Evolutionary conservation across 2,113 vertebrate species (phyloP).

Genomic region (Hyperopisus bebe): DNA sequence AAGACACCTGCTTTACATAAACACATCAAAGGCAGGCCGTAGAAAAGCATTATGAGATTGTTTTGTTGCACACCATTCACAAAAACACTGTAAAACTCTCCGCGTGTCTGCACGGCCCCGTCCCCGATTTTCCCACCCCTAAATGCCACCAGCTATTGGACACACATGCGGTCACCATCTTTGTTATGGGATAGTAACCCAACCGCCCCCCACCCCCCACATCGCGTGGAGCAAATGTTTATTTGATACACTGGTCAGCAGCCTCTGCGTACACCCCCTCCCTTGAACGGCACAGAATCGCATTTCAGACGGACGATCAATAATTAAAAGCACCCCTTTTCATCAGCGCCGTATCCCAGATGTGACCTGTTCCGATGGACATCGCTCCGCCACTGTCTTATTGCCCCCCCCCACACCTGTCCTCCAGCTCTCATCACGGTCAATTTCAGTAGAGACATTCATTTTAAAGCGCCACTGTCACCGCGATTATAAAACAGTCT

Average conservation of each 20-base stretch:
- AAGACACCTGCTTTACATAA: not conserved
- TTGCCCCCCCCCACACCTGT: not conserved
- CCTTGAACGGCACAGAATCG: conserved; percentile 30
- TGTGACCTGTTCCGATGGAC: conserved; percentile 44
- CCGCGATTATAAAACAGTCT: conserved; percentile 36
- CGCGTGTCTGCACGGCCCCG: not conserved
- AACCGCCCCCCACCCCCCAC: not conserved
- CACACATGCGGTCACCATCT: not conserved
- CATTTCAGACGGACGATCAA: conserved; percentile 61
- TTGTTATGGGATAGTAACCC: not conserved
- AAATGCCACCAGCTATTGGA: not conserved
- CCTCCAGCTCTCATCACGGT: conserved; percentile 21
- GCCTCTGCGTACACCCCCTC: not conserved
- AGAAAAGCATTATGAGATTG: not conserved
- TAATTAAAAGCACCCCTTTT: conserved; percentile 58
- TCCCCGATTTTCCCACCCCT: not conserved
- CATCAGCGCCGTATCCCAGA: conserved; percentile 53
- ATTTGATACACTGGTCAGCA: conserved; percentile 4
- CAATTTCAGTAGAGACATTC: conserved; percentile 52
- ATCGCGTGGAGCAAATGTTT: not conserved
- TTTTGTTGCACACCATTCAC: not conserved
- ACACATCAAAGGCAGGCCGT: not conserved
- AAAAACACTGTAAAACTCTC: not conserved
- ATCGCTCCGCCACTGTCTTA: not conserved
- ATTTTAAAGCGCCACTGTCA: conserved; percentile 49